Base-by-base conservation (phyloP, 2,113 vertebrate genomes). In the Mixornis gularis region DNA sequence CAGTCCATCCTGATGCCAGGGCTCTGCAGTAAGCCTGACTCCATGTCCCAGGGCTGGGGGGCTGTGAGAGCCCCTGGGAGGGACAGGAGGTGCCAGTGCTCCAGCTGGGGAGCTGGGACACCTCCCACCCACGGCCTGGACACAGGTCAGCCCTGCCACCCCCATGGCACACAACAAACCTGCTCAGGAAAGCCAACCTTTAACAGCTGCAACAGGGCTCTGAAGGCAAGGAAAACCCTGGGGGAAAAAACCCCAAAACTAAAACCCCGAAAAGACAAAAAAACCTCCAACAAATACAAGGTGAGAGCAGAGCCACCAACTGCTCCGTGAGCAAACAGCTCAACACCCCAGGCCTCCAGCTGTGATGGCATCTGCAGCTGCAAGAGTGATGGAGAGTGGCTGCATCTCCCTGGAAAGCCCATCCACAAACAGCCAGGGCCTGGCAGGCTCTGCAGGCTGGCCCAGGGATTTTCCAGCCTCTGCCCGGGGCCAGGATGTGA, bases 41-140 rank as follows among this genome's bases (percentile, higher is more conserved):
- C 46, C 0, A 30, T 32, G 53, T 15, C 32, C 60, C 55, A 34
- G 43, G 68, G 78, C 22, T 26, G 22, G 11, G 56, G 73, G 74
- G 16, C 63, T 41, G 17, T 24, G 34, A 8, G 20, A 55, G 19
- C 18, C 63, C 66, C 27, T 0, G 1, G 22, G 7, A 26, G 36
- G 20, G 36, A 34, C 58, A 27, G 41, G 30, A 44, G 34, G 22
- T 20, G 30, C 34, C 27, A 10, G 0, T 0, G 19, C 44, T 38
- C 24, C 0, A 0, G 6, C 27, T 2, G 4, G 43, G 40, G 34
- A 15, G 44, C 17, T 8, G 8, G 27, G 68, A 49, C 63, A 48
- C 18, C 29, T 18, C 49, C 27, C 36, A 16, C 5, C 27, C 9
- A 2, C 2, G 5, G 16, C 18, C 8, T 7, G 21, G 27, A 2